phyloP scores from a whole-genome alignment of 35 echinoderm and acorn worm species.

The Ophioderma brevispina region DNA sequence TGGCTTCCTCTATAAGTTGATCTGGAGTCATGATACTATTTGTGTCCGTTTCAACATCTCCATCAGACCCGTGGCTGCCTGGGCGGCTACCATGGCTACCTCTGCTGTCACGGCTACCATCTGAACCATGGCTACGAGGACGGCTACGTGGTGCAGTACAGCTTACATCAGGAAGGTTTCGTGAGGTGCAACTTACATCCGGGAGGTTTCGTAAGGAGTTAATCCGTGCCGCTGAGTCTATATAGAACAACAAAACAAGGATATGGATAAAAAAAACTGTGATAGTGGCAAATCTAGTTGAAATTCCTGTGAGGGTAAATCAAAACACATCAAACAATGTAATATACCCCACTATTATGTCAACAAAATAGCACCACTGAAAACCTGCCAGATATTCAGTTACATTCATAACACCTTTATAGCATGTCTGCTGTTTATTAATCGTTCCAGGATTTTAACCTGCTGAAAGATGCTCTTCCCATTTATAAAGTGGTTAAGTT shows the following conservation, averaged over 20 bases:
- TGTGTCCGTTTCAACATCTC: neutral
- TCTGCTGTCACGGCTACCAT: neutral
- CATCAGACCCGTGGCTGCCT: neutral
- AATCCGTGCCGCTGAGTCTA: neutral
- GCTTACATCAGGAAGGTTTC: neutral
- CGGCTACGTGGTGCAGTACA: neutral
- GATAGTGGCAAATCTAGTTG: neutral
- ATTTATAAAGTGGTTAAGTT: too few species aligned
- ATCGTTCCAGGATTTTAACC: neutral
- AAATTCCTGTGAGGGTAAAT: neutral
- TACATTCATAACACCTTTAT: neutral
- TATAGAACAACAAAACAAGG: neutral
- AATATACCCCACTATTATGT: neutral
- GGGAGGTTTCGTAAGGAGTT: neutral
- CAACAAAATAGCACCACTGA: neutral
- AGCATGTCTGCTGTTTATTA: neutral
- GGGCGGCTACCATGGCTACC: neutral
- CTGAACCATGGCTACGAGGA: neutral
- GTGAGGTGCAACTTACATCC: neutral
- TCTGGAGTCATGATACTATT: neutral
- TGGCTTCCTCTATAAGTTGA: neutral
- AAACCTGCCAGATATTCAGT: neutral
- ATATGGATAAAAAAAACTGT: neutral
- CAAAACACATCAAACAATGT: slow-evolving; percentile 1
- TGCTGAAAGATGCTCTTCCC: too few species aligned